A percentile compares a stretch with the other conserved stretches of the same genome.
These are phyloP conservation scores for Siniperca obscura DNA, from an alignment of 2,797 vertebrate species.

Conservation along the genomic window DNA sequence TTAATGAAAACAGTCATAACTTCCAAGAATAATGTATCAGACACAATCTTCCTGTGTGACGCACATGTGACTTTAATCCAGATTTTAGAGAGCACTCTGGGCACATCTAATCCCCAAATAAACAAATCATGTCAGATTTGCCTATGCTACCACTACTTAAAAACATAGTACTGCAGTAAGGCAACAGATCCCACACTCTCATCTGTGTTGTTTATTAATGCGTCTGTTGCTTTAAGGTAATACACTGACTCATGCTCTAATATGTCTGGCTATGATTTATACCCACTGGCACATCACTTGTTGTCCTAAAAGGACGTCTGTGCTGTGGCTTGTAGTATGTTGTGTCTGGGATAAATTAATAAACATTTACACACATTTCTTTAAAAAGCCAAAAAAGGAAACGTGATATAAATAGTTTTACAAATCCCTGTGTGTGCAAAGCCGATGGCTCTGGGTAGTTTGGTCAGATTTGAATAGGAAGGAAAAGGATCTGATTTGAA, in stretches of 20 bases:
- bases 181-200: slow-evolving; percentile 33
- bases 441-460: slow-evolving; percentile 28
- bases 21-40: slow-evolving; percentile 56
- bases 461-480: slow-evolving; percentile 41
- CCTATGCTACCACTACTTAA: slow-evolving; percentile 57
- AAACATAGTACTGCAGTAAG: slow-evolving; percentile 18
- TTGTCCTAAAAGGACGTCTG: slow-evolving; percentile 29
- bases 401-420: slow-evolving; percentile 38
- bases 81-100: slow-evolving; percentile 63
- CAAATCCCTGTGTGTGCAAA: slow-evolving; percentile 37
- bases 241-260: slow-evolving; percentile 44
- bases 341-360: slow-evolving; percentile 25
- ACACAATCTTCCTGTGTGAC: slow-evolving; percentile 54
- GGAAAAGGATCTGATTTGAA: slow-evolving; percentile 41
- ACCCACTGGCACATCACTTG: slow-evolving; percentile 24
- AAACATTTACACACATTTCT: slow-evolving; percentile 35
- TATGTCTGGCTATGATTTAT: slow-evolving; percentile 33
- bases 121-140: slow-evolving; percentile 64
- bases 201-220: slow-evolving; percentile 43
- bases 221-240: slow-evolving; percentile 36
- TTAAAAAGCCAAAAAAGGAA: slow-evolving; percentile 28
- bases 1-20: slow-evolving; percentile 28
- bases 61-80: slow-evolving; percentile 67
- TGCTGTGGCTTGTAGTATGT: slow-evolving; percentile 10
- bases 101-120: slow-evolving; percentile 64